phyloP scores from a whole-genome alignment of 2,888 invertebrate genomes.

The Rhamnusium bicolor region DNA sequence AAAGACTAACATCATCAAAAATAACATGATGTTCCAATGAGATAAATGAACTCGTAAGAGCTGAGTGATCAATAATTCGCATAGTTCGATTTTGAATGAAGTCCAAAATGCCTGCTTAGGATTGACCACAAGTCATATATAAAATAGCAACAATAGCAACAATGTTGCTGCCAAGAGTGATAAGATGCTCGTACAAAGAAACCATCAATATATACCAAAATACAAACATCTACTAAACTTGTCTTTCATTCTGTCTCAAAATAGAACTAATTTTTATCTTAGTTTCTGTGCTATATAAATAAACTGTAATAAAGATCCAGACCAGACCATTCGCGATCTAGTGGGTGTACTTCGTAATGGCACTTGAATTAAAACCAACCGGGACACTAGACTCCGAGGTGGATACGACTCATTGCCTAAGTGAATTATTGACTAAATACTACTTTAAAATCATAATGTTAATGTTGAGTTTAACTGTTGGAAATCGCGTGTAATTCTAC shows the following conservation, averaged over 20 bases:
- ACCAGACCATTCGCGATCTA: constrained; percentile 21
- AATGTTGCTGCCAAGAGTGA: too few relatives aligned
- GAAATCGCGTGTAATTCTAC: constrained; percentile 42
- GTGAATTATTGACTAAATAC: constrained; percentile 36
- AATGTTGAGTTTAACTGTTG: constrained; percentile 38
- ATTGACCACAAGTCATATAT: too few relatives aligned
- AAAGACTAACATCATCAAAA: too few relatives aligned
- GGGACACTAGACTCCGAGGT: constrained; percentile 25
- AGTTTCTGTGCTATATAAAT: constrained; percentile 8
- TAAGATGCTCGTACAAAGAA: too few relatives aligned
- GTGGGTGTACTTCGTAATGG: constrained; percentile 32
- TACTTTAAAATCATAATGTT: constrained; percentile 43
- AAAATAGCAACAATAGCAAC: too few relatives aligned
- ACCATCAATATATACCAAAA: not conserved
- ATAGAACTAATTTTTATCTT: constrained; percentile 21
- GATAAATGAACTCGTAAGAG: too few relatives aligned
- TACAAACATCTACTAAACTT: not conserved
- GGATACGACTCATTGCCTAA: constrained; percentile 35
- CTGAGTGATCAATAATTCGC: too few relatives aligned
- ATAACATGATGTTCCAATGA: too few relatives aligned
- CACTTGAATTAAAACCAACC: constrained; percentile 33
- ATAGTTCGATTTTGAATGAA: too few relatives aligned
- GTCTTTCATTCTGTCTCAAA: not conserved
- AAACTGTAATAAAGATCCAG: constrained; percentile 24
- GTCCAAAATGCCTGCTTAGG: too few relatives aligned